A percentile compares a stretch with the other conserved stretches of the same genome.
phyloP scores from a whole-genome alignment of 2,113 vertebrate species.

The Buteo buteo region DNA sequence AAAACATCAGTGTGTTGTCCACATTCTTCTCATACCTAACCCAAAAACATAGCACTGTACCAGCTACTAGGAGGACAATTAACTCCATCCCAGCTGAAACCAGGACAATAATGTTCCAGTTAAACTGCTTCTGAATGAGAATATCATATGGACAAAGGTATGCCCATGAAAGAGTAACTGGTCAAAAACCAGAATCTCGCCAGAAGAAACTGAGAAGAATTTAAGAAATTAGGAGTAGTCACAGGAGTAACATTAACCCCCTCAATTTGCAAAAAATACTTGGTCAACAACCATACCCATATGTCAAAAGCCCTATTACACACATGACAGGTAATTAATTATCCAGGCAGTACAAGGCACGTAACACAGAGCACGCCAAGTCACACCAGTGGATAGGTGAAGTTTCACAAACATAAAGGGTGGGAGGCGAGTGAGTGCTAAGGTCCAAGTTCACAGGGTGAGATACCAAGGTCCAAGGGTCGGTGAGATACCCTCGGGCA shows the following conservation, averaged over 20 bases:
- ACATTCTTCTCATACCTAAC: too few relatives aligned
- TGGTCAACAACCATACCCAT: not conserved
- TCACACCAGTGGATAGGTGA: not conserved
- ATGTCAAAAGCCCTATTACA: not conserved
- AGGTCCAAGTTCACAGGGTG: not conserved
- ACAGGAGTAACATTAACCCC: not conserved
- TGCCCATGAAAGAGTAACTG: not conserved
- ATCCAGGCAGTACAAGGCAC: fast-evolving
- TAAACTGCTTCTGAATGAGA: not conserved
- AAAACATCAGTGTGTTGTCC: too few relatives aligned
- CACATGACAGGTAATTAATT: not conserved
- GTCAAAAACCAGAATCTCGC: not conserved
- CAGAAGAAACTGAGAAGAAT: not conserved
- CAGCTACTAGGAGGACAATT: too few relatives aligned
- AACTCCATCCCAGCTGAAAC: too few relatives aligned
- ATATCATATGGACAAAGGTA: not conserved
- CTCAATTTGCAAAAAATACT: not conserved
- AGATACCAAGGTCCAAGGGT: too few relatives aligned
- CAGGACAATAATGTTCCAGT: not conserved
- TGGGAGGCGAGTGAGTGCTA: not conserved
- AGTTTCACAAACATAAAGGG: not conserved
- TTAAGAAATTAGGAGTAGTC: not conserved
- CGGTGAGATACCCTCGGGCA: not conserved
- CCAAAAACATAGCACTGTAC: too few relatives aligned
- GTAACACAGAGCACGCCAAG: fast-evolving